Base-by-base conservation (phyloP, 2,113 vertebrate genomes). In the Trogon melanurus region DNA sequence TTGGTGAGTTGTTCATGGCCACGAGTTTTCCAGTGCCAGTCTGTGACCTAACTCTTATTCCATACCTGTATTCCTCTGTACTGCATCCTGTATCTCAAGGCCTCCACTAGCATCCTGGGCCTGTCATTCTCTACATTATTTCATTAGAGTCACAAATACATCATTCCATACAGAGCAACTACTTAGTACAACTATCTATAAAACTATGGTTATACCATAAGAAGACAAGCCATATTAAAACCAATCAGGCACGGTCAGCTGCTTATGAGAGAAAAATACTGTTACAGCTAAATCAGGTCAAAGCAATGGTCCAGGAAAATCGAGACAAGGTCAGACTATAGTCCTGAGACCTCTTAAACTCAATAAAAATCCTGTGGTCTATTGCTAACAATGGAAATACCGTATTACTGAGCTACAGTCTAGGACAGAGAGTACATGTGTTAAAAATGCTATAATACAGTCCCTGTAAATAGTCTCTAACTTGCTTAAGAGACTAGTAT, bases 101-200 rank as follows among this genome's bases (percentile, higher is more conserved):
- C 41, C 32, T 60, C 7, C 0, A 0, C 32, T 51, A 10, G 9
- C 23, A 44, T 8, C 48, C 4, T 2, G 2, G 22, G 6, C 27
- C 32, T 41, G 9, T 45, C 41, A 74, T 66, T 82, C 15, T 64
- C 57, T 66, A 2, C 21, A 2, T 57, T 66, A 3, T 12, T 64
- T 64, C 54, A 38, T 66, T 47, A 78, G 18, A 53, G 12, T 60
- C 17, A 87, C 4, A 67, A 79, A 78, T 62, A 78, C 6, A 21
- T 64, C 6, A 38, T 69, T 88, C 45, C 58, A 34, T 60, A 41
- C 2, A 69, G 57, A 66, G 60, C 5, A 84, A 26, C 5, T 71
- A 5, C 10, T 71, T 74, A 27, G 30, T 78, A 21, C 6, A 51
- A 71, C 7, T 58, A 2, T 17, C 34, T 38, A 9, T 51, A 36